phyloP scores from a whole-genome alignment of 1,140 invertebrate genomes.

The Potamilus streckersoni region DNA sequence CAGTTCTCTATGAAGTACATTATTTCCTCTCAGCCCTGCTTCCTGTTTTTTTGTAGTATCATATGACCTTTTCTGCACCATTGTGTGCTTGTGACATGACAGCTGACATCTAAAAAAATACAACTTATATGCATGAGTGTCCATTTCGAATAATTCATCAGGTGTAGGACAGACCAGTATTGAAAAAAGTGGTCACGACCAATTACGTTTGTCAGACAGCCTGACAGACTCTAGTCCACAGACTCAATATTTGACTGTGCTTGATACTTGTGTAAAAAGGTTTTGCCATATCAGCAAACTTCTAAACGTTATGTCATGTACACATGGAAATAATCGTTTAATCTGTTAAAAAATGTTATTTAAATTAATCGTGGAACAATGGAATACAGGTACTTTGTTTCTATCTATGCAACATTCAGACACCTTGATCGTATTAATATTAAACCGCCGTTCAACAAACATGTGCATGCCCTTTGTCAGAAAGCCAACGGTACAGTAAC shows the following conservation, averaged over 20 bases:
- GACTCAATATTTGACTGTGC: constrained; percentile 23
- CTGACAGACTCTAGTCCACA: constrained; percentile 38
- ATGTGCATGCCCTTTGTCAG: too few relatives aligned
- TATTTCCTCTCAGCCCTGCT: constrained; percentile 64
- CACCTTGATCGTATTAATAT: too few relatives aligned
- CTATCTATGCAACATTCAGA: too few relatives aligned
- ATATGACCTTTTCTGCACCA: constrained; percentile 59
- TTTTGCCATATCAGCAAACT: constrained; percentile 52
- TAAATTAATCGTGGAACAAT: too few relatives aligned
- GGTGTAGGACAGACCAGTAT: constrained; percentile 31
- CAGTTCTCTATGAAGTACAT: constrained; percentile 69
- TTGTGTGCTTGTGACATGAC: constrained; percentile 53
- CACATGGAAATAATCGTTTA: constrained; percentile 65
- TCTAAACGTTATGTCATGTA: constrained; percentile 63
- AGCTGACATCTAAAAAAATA: constrained; percentile 6
- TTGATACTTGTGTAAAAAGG: constrained; percentile 50
- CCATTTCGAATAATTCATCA: neutral
- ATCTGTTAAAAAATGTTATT: constrained; percentile 56
- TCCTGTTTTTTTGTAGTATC: constrained; percentile 67
- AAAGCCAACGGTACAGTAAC: too few relatives aligned
- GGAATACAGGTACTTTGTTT: too few relatives aligned
- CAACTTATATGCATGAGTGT: too few relatives aligned
- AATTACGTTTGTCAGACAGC: constrained; percentile 32
- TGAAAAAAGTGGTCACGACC: constrained; percentile 23
- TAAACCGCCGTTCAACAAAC: too few relatives aligned